A percentile compares a stretch with the other conserved stretches of the same genome.
These are phyloP conservation scores for Vombatus ursinus DNA, from an alignment of 2,113 vertebrate genomes.

Conservation along the genomic window DNA sequence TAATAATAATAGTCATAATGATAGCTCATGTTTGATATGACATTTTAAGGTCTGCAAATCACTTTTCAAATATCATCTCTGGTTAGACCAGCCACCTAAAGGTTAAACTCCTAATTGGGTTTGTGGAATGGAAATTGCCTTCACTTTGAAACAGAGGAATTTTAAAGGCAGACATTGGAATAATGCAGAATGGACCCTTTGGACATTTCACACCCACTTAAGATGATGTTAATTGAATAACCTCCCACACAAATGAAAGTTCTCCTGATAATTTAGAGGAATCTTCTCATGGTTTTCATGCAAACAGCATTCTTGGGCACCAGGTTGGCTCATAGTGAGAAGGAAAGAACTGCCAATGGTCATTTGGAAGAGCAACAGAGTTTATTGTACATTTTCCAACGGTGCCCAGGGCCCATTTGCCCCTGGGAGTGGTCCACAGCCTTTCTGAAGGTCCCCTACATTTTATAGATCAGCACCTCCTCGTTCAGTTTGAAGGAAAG, in stretches of 20 bases:
- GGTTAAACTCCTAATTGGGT: neutral
- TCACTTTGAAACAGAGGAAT: neutral
- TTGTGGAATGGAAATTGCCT: neutral
- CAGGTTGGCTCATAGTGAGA: neutral
- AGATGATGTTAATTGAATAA: neutral
- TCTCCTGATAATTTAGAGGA: neutral
- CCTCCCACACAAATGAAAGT: neutral
- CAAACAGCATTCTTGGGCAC: neutral
- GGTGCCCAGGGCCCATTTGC: neutral
- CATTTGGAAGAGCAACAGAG: neutral
- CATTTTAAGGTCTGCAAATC: neutral
- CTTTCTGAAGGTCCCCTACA: neutral
- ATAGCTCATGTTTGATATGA: neutral
- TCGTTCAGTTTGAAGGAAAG: neutral
- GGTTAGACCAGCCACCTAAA: neutral
- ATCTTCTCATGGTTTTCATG: neutral
- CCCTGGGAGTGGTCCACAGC: neutral
- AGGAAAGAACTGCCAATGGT: neutral
- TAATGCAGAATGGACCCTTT: neutral
- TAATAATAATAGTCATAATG: neutral
- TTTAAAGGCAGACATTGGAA: neutral
- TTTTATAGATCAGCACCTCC: neutral
- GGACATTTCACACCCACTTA: neutral
- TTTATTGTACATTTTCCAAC: neutral
- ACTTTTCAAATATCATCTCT: neutral